phyloP scores from a whole-genome alignment of 2,797 vertebrate species.

The Gymnodraco acuticeps region DNA sequence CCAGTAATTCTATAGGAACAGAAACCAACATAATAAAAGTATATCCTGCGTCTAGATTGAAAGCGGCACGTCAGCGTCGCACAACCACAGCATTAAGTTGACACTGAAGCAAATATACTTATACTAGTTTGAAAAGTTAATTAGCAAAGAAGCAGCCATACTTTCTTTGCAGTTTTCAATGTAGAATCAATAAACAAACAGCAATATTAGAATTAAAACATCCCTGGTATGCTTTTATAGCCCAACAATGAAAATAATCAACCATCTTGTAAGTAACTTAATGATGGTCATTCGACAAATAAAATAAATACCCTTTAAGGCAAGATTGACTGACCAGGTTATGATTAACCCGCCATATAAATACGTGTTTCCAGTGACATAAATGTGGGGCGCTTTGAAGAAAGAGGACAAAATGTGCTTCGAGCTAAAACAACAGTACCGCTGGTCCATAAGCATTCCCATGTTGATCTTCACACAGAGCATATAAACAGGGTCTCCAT shows the following conservation, averaged over 20 bases:
- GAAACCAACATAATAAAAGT: too few relatives aligned
- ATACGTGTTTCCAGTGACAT: slow-evolving; percentile 43
- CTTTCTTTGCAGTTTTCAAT: too few relatives aligned
- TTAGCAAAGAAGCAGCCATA: too few relatives aligned
- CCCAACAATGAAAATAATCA: slow-evolving; percentile 39
- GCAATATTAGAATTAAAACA: neutral
- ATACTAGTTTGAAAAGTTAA: too few relatives aligned
- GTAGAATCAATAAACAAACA: too few relatives aligned
- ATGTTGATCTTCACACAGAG: slow-evolving; percentile 43
- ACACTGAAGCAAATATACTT: too few relatives aligned
- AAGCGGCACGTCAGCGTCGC: too few relatives aligned
- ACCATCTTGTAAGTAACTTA: slow-evolving; percentile 23
- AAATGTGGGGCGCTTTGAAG: slow-evolving; percentile 48
- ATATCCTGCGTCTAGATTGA: too few relatives aligned
- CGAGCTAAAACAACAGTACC: slow-evolving; percentile 48
- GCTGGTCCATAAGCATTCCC: slow-evolving; percentile 41
- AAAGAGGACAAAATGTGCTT: slow-evolving; percentile 48
- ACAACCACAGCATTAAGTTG: too few relatives aligned
- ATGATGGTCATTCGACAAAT: neutral
- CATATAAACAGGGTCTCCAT: slow-evolving; percentile 24
- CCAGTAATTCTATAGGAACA: slow-evolving; percentile 4
- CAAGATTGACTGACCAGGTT: slow-evolving; percentile 31
- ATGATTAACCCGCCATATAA: slow-evolving; percentile 36
- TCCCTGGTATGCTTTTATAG: neutral
- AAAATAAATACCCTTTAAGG: slow-evolving; percentile 19